Evolutionary conservation across 1,140 invertebrate genomes (phyloP).

Genomic region (Apis dorsata): DNA sequence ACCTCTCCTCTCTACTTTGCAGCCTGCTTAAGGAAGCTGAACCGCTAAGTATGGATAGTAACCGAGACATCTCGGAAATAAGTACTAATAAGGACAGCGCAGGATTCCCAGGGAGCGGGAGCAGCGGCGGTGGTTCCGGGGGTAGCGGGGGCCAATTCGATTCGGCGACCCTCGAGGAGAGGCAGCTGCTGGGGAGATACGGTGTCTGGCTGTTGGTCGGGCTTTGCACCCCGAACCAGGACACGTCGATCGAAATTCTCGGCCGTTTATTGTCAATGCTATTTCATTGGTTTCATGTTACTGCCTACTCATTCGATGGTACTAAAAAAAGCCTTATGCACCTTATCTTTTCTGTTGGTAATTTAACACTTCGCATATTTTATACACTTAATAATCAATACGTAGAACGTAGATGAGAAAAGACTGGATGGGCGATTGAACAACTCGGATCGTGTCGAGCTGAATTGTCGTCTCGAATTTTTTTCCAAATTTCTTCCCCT

Average conservation of each 20-base stretch:
- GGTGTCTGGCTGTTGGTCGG: constrained; percentile 98
- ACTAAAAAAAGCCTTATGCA: constrained; percentile 80
- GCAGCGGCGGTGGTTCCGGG: constrained; percentile 51
- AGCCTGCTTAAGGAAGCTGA: constrained; percentile 91
- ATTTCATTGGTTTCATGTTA: constrained; percentile 99
- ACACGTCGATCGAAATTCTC: constrained; percentile 92
- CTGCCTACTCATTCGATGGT: constrained; percentile 97
- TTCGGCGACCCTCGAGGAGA: constrained; percentile 84
- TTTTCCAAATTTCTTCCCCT: neutral
- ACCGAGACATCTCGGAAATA: constrained; percentile 78
- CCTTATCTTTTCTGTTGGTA: constrained; percentile 81
- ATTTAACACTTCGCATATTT: constrained; percentile 77
- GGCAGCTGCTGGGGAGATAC: constrained; percentile 95
- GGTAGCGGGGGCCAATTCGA: constrained; percentile 74
- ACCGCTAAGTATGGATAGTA: constrained; percentile 84
- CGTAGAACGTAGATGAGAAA: constrained; percentile 64
- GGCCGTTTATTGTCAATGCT: constrained; percentile 96
- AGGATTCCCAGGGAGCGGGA: constrained; percentile 64
- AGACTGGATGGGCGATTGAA: constrained; percentile 21
- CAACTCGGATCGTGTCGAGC: neutral
- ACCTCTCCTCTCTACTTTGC: constrained; percentile 60
- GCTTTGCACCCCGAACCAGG: constrained; percentile 92
- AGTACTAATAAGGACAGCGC: constrained; percentile 73
- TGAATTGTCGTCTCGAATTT: neutral
- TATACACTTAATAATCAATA: constrained; percentile 63